Evolutionary conservation across 2,113 vertebrate species (phyloP).

Genomic region (Prochilodus magdalenae): DNA sequence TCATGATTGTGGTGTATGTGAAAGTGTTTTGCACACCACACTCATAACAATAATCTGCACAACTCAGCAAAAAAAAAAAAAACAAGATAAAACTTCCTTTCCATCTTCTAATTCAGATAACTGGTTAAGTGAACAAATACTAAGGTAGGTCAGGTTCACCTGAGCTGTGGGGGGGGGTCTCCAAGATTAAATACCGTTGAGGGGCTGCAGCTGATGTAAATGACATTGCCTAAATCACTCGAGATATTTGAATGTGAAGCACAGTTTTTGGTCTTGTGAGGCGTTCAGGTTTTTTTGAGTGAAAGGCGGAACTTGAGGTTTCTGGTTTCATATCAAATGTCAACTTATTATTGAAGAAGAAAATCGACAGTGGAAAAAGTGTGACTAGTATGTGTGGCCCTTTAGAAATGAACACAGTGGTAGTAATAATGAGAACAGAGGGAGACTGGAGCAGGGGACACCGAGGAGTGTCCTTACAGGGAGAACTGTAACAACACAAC

Average conservation of each 20-base stretch:
- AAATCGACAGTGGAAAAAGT: neutral
- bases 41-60: no score
- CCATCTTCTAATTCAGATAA: no score
- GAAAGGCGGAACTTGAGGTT: neutral
- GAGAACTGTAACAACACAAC: neutral
- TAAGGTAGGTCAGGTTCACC: no score
- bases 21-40: no score
- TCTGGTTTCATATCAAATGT: neutral
- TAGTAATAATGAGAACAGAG: neutral
- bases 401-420: neutral
- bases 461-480: neutral
- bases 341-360: neutral
- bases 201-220: neutral
- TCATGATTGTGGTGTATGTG: no score
- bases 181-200: no score
- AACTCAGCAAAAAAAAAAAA: no score
- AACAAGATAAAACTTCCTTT: no score
- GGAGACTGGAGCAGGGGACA: neutral
- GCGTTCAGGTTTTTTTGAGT: neutral
- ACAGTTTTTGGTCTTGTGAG: neutral
- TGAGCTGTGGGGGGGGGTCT: no score
- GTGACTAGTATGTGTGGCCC: neutral
- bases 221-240: neutral
- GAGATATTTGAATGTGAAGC: neutral
- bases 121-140: no score